Evolutionary conservation across 1,140 invertebrate genomes (phyloP), one percentile per base, ranked within the genome.

Genomic region (Zophobas morio): DNA sequence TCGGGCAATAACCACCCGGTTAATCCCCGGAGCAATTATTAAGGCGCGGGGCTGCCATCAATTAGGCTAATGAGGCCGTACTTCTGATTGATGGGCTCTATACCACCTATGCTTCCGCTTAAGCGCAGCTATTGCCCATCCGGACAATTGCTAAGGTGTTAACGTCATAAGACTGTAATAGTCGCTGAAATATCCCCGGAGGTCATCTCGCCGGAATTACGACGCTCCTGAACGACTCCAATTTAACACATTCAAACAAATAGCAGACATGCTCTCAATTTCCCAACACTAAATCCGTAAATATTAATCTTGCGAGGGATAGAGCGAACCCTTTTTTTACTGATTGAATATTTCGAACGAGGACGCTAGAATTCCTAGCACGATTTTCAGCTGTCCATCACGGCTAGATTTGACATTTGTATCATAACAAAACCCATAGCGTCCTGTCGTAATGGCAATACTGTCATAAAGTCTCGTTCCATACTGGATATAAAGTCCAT

Each of bases 21-120:
- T 80, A 80, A 80, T 80, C 79, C 79, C 79, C 70, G 66, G 70
- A 78, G 79, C 77, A 80, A 80, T 80, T 80, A 80, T 75, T 77
- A 80, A 80, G 79, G 79, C 77, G 77, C 79, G 70, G 77, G 74
- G 42, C 79, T 74, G 51, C 73, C 79, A 80, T 80, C 79, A 80
- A 80, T 80, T 80, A 78, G 63, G 47, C 57, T 80, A 80, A 80
- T 80, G 79, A 80, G 77, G 53, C 60, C 74, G 79, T 80, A 74
- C 70, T 71, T 51, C 77, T 80, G 79, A 80, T 80, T 78, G 79
- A 80, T 80, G 71, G 46, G 1, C 70, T 36, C 70, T 42, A 73
- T 73, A 53, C 71, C 54, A 73, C 54, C 42, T 72, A 72, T 73
- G n/a, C 46, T 37, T 46, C 42, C 6, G n/a, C 49, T 51, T 51